Conservation (phyloP, 2,888 invertebrate species). For the Empis stercorea region DNA sequence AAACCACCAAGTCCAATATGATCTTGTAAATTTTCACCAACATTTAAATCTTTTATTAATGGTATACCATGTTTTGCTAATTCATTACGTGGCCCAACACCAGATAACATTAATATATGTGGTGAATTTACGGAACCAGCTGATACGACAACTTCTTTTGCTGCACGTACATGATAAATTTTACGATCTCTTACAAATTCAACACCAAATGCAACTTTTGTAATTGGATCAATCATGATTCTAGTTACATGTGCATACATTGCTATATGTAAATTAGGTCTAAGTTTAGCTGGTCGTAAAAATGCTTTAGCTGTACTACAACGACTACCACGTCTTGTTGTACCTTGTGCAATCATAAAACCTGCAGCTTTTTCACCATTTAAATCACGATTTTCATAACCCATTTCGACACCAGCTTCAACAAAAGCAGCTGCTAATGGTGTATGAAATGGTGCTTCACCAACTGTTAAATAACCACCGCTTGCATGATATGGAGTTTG, state of each 20-base stretch:
- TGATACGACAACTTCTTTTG: conserved; percentile 78
- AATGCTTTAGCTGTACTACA: conserved; percentile 86
- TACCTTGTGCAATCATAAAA: conserved; percentile 81
- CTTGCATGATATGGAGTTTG: conserved; percentile 66
- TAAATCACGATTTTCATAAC: conserved; percentile 74
- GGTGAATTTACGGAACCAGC: conserved; percentile 90
- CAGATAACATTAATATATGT: conserved; percentile 86
- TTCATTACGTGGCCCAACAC: conserved; percentile 65
- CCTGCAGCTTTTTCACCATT: conserved; percentile 80
- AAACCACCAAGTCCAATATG: conserved; percentile 78
- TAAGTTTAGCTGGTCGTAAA: conserved; percentile 60
- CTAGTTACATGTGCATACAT: conserved; percentile 70
- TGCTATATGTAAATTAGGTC: conserved; percentile 73
- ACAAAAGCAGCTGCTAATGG: conserved; percentile 71
- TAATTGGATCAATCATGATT: conserved; percentile 57
- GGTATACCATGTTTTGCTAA: conserved; percentile 62
- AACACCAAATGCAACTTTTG: conserved; percentile 68
- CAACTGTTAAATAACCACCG: conserved; percentile 71
- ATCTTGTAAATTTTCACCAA: conserved; percentile 80
- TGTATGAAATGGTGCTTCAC: conserved; percentile 78
- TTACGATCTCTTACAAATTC: conserved; percentile 65
- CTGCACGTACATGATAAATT: conserved; percentile 58
- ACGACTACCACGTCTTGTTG: conserved; percentile 62
- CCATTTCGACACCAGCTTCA: conserved; percentile 69
- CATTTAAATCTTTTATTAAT: conserved; percentile 64